phyloP scores from a whole-genome alignment of 2,113 vertebrate genomes.

The Rattus rattus region DNA sequence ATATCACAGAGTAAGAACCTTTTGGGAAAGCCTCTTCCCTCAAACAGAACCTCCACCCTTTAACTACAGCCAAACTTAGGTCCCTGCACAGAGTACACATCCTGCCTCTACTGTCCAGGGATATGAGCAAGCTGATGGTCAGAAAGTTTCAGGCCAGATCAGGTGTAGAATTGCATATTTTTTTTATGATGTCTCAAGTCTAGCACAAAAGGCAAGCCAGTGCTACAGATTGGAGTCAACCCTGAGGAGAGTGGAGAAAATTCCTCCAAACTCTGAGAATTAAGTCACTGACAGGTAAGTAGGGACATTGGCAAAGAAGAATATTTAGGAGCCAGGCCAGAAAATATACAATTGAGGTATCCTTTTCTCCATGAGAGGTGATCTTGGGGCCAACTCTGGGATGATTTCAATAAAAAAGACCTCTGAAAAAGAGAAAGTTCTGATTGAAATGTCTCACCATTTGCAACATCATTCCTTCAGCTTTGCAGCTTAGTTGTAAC shows the following conservation, averaged over 20 bases:
- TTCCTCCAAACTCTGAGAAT: neutral
- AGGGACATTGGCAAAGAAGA: neutral
- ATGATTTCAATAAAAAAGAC: neutral
- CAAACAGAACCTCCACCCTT: neutral
- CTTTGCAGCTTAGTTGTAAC: neutral
- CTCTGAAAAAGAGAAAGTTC: neutral
- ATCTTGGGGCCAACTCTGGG: neutral
- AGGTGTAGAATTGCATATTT: neutral
- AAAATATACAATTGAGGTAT: too few relatives aligned
- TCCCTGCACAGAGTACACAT: neutral
- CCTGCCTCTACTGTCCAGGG: too few relatives aligned
- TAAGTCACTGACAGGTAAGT: neutral
- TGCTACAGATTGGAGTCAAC: conserved; percentile 14
- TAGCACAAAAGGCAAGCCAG: conserved; percentile 38
- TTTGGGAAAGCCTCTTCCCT: neutral
- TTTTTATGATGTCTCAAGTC: conserved; percentile 44
- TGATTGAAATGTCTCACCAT: neutral
- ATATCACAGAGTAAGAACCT: neutral
- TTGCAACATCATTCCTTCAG: neutral
- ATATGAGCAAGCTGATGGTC: neutral
- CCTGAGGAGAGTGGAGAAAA: neutral
- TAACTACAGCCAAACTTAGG: too few relatives aligned
- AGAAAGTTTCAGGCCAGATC: neutral
- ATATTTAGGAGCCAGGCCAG: neutral
- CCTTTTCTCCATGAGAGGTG: neutral